Evolutionary conservation across 2,888 invertebrate species (phyloP), one percentile per base, ranked within the genome.

Genomic region (Cremastinae sp.): DNA sequence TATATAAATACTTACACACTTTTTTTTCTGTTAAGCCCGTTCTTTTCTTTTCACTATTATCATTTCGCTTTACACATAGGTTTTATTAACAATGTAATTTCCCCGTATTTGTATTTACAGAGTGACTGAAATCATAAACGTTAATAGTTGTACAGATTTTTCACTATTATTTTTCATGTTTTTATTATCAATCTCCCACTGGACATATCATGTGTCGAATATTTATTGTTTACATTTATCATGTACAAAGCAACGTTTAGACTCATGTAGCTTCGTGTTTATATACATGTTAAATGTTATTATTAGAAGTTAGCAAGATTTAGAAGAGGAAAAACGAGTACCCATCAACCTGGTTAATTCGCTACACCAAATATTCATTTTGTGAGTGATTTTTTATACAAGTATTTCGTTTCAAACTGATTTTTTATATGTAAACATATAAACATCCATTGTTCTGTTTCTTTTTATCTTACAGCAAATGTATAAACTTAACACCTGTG

Each of bases 201-300:
- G 58, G 18, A 59, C 64, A 69, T 61, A 28, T 2, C 55, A 43
- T 56, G 45, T 73, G 62, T 61, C 3, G 16, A 7, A 79, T 79
- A 82, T 72, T 28, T 28, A 78, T 81, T 80, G 79, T 82, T 82
- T 72, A 78, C 81, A 80, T 80, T 78, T 80, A 81, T 81, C 74
- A 81, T 77, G 79, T 76, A 82, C 65, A 55, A 59, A 74, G 65
- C 78, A 55, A 58, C 59, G 64, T 78, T 72, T 82, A 83, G 78
- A 51, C 35, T 55, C 28, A n/a, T n/a, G 53, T 55, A 47, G 49
- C 28, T 66, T 45, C 9, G 10, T 20, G 43, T 55, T n/a, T 47
- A 65, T 45, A 45, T 66, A 53, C 51, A 64, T 12, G 18, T 47
- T 37, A 39, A 43, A 41, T 14, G 43, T 37, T 41, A 51, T 66